Evolutionary conservation across 2,797 vertebrate species (phyloP), one percentile per base, ranked within the genome.

Genomic region (Sebastes oblongus): DNA sequence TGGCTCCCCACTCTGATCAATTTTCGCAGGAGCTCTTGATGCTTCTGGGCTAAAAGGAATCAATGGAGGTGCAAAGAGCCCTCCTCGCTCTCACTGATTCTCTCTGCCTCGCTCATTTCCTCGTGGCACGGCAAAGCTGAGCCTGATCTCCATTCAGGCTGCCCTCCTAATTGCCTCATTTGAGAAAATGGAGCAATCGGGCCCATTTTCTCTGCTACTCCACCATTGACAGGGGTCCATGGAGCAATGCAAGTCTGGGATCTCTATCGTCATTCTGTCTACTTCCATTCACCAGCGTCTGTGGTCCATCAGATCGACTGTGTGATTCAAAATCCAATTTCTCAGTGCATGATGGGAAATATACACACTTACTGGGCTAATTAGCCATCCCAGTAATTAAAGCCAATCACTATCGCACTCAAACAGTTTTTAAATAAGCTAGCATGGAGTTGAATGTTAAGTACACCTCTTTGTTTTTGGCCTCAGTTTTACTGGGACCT

Each of bases 91-190:
- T 66, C 11, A 62, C 71, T 72, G 73, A 88, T 84, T 89, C 78
- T 65, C 82, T 81, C 73, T 90, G 75, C 91, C 84, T 89, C 86
- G 64, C 80, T 89, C 82, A 85, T 91, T 88, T 92, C 83, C 82
- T 88, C 60, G 34, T 89, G 76, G 81, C 83, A 82, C 69, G 60
- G 85, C 79, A 76, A 90, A 89, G 84, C 80, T 66, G 76, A 91
- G 88, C 80, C 84, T 90, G 91, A 91, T 93, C 90, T 91, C 90
- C 84, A 91, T 93, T 95, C 91, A 93, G 86, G 50, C 84, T 85
- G 79, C 83, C 69, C 85, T 88, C 75, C 86, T 94, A 95, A 95
- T 95, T 92, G 90, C 91, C 93, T 94, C 88, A 90, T 95, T 95
- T 93, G 89, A 94, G 89, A 94, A 95, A 95, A 94, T 93, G 85